A percentile compares a stretch with the other conserved stretches of the same genome.
Conservation (phyloP, 1,140 invertebrate species). For the Drosophila pallidifrons region DNA sequence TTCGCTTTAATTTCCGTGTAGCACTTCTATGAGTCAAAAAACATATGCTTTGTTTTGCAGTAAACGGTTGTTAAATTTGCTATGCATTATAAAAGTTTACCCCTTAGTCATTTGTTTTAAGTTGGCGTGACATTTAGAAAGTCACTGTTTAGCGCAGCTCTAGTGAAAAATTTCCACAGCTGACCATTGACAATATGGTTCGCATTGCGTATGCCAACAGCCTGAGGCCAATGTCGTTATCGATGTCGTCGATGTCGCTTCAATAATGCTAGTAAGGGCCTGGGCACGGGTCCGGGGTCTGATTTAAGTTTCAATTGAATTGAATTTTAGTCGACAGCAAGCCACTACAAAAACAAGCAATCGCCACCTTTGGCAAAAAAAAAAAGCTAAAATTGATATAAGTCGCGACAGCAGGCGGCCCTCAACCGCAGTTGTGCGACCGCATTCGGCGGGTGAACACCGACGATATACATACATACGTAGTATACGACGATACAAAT, state of each 20-base stretch:
- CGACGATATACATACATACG: conserved; percentile 18
- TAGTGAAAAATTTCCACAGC: background rate
- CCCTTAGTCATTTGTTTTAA: background rate
- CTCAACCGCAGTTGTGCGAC: conserved; percentile 71
- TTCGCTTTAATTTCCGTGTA: too few species aligned
- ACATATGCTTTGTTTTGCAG: background rate
- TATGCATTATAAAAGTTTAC: background rate
- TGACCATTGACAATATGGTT: conserved; percentile 18
- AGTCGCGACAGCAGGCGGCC: conserved; percentile 42
- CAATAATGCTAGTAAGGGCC: conserved; percentile 12
- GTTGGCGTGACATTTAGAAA: background rate
- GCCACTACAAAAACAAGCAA: conserved; percentile 25
- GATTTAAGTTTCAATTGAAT: conserved; percentile 40
- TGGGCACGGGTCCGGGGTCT: background rate
- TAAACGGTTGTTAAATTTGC: background rate
- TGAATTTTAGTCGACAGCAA: conserved; percentile 15
- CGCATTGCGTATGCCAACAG: background rate
- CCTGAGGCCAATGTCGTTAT: conserved; percentile 18
- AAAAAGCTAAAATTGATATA: conserved; percentile 51
- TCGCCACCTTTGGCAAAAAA: conserved; percentile 31
- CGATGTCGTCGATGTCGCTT: background rate
- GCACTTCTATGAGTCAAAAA: too few species aligned
- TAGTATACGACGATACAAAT: background rate
- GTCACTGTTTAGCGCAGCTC: conserved; percentile 1
- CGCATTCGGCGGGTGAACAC: conserved; percentile 71